Percentiles rank a stretch among this genome's conserved stretches.
phyloP scores from a whole-genome alignment of 2,888 invertebrate genomes.

The Helicoverpa assulta region DNA sequence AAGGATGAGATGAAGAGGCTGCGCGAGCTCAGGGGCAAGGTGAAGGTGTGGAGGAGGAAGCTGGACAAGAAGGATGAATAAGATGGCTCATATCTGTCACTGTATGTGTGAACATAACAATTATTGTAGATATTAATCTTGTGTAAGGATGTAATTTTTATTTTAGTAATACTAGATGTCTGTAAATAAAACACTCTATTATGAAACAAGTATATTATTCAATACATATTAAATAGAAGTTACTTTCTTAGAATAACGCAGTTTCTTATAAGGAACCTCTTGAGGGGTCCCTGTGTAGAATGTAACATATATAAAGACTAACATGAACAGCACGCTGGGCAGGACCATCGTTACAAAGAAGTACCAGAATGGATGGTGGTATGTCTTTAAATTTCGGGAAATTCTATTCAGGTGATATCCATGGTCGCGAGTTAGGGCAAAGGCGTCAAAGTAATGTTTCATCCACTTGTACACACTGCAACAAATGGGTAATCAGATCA shows the following conservation, averaged over 20 bases:
- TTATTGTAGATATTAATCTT: neutral
- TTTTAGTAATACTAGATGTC: conserved; percentile 12
- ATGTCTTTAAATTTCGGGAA: conserved; percentile 10
- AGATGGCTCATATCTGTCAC: conserved; percentile 53
- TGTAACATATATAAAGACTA: conserved; percentile 58
- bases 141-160: neutral
- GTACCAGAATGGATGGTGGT: conserved; percentile 45
- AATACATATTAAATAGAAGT: conserved; percentile 38
- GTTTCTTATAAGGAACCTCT: conserved; percentile 48
- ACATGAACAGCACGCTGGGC: conserved; percentile 48
- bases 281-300: conserved; percentile 52
- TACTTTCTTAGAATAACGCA: conserved; percentile 42
- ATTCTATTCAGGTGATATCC: conserved; percentile 10
- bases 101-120: neutral
- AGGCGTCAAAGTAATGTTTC: conserved; percentile 37
- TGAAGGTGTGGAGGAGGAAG: conserved; percentile 87
- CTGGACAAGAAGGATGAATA: conserved; percentile 81
- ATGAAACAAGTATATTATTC: conserved; percentile 29
- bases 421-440: conserved; percentile 7
- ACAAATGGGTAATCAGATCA: conserved; percentile 12
- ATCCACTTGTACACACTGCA: conserved; percentile 61
- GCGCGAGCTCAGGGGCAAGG: conserved; percentile 94
- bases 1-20: conserved; percentile 95
- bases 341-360: conserved; percentile 55
- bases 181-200: conserved; percentile 49